A percentile compares a stretch with the other conserved stretches of the same genome.
phyloP scores from a whole-genome alignment of 2,797 vertebrate genomes.

The Crax fasciolata region DNA sequence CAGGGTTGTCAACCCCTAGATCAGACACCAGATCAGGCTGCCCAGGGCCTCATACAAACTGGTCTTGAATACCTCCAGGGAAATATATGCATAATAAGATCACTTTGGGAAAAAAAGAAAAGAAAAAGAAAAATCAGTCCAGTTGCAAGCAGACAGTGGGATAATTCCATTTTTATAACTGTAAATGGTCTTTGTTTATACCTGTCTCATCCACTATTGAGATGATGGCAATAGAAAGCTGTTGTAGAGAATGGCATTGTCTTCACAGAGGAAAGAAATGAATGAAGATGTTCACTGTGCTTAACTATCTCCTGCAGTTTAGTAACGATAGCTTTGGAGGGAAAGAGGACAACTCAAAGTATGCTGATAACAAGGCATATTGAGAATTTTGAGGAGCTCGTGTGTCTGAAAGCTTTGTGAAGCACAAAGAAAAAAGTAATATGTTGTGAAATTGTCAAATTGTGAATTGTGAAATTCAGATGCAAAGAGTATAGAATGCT shows the following conservation, averaged over 20 bases:
- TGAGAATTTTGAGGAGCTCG: neutral
- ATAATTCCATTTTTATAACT: neutral
- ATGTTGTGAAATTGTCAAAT: accelerated
- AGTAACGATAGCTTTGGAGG: neutral
- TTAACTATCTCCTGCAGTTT: neutral
- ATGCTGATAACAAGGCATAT: neutral
- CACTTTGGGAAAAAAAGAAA: neutral
- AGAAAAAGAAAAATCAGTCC: neutral
- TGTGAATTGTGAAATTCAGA: neutral
- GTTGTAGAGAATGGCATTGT: neutral
- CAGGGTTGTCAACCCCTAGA: too few relatives aligned
- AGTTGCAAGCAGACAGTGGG: neutral
- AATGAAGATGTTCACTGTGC: neutral
- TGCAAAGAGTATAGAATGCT: neutral
- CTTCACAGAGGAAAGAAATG: neutral
- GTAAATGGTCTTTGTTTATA: neutral
- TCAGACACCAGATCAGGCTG: too few relatives aligned
- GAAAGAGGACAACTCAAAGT: neutral
- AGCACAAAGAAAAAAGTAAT: neutral
- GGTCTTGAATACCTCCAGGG: too few relatives aligned
- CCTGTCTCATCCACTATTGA: neutral
- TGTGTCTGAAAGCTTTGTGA: neutral
- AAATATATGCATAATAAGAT: neutral
- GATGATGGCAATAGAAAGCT: neutral
- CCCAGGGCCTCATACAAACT: too few relatives aligned